Evolutionary conservation across 2,888 invertebrate genomes (phyloP).

Genomic region (Hypercompe scribonia): DNA sequence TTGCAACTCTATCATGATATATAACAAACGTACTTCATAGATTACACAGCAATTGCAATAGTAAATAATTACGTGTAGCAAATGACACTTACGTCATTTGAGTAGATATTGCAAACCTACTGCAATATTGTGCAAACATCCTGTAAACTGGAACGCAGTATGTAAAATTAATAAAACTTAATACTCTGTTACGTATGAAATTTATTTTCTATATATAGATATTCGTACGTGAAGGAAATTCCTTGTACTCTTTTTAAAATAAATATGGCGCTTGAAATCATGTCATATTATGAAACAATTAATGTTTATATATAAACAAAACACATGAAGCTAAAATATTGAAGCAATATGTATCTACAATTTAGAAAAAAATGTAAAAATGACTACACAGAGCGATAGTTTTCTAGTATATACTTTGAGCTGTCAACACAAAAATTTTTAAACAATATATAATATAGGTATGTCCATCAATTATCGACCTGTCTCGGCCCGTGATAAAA

Average conservation of each 20-base stretch:
- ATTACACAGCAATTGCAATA: conserved; percentile 10
- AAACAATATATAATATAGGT: too few species aligned
- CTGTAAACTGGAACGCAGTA: neutral
- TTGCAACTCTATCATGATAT: neutral
- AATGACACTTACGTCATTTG: conserved; percentile 15
- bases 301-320: neutral
- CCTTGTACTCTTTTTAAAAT: too few species aligned
- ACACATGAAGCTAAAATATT: neutral
- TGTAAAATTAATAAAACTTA: neutral
- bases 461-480: too few species aligned
- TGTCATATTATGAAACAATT: too few species aligned
- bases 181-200: neutral
- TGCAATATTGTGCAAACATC: conserved; percentile 19
- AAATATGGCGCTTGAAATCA: too few species aligned
- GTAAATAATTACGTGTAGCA: conserved; percentile 16
- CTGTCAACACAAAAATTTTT: too few species aligned
- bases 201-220: neutral
- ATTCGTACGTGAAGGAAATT: neutral
- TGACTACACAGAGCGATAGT: neutral
- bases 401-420: too few species aligned
- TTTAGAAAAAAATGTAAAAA: too few species aligned
- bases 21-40: neutral
- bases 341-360: neutral
- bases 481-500: too few species aligned
- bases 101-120: conserved; percentile 14